Conservation (phyloP, 1,140 invertebrate species). For the Pseudomyrmex sp. region DNA sequence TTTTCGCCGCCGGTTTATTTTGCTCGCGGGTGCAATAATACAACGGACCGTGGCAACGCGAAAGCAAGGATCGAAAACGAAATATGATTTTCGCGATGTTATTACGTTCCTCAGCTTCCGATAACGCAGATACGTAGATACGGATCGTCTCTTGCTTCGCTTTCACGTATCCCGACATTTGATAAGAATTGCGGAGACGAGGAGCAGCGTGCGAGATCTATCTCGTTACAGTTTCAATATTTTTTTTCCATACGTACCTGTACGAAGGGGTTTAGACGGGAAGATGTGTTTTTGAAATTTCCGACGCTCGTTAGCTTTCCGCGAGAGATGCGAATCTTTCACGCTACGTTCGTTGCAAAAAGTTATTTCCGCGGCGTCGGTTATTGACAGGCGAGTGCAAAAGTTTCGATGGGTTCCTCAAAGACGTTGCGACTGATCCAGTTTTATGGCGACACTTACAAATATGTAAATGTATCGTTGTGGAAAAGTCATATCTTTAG, state of each 20-base stretch:
- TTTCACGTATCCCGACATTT: background rate
- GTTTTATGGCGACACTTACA: too few relatives aligned
- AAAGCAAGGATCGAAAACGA: conserved; percentile 1
- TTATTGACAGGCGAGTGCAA: too few relatives aligned
- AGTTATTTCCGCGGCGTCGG: conserved; percentile 5
- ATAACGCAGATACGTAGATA: background rate
- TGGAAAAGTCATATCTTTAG: too few relatives aligned
- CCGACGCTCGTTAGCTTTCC: background rate
- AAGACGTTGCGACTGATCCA: too few relatives aligned
- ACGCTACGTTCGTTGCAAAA: background rate
- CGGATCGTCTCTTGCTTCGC: background rate
- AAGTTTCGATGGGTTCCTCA: too few relatives aligned
- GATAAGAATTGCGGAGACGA: background rate
- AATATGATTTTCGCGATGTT: background rate
- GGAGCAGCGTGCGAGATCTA: background rate
- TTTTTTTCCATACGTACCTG: too few relatives aligned
- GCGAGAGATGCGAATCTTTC: background rate
- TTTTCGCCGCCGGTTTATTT: conserved; percentile 25
- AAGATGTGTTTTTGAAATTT: background rate
- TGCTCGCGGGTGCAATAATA: background rate
- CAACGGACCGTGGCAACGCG: background rate
- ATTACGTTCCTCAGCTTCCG: background rate
- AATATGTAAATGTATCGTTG: too few relatives aligned
- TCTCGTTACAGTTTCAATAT: background rate
- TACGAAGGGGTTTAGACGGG: too few relatives aligned